Conservation (phyloP, 2,113 vertebrate species). For the Amia ocellicauda region DNA sequence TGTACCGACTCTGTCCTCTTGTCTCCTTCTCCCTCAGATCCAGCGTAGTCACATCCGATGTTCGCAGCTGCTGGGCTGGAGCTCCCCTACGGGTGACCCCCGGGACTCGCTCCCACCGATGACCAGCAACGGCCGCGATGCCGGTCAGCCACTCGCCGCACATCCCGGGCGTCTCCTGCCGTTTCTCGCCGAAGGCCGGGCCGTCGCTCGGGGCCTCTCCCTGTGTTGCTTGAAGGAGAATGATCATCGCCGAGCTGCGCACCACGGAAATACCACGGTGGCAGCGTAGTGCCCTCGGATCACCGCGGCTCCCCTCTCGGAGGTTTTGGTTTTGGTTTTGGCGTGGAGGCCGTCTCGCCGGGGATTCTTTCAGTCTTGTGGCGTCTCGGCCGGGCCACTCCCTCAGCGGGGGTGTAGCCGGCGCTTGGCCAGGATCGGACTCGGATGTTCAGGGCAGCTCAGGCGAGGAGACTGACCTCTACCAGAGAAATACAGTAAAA, state of each 20-base stretch:
- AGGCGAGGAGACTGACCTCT: too few relatives aligned
- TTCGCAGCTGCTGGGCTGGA: constrained; percentile 33
- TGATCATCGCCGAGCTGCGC: neutral
- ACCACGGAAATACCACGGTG: neutral
- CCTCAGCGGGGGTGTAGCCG: too few relatives aligned
- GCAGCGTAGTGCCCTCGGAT: constrained; percentile 21
- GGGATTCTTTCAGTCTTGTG: constrained; percentile 35
- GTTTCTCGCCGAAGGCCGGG: constrained; percentile 37
- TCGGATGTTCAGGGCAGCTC: constrained; percentile 53
- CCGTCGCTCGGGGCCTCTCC: constrained; percentile 51
- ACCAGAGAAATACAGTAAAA: too few relatives aligned
- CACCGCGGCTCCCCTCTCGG: constrained; percentile 7
- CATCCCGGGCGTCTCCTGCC: neutral
- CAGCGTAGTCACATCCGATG: constrained; percentile 29
- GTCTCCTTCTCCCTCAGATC: constrained; percentile 24
- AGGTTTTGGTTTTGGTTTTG: constrained; percentile 18
- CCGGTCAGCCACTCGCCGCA: constrained; percentile 41
- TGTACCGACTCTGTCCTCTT: constrained; percentile 3
- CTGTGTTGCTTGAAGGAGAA: constrained; percentile 52
- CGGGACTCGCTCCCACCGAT: constrained; percentile 37
- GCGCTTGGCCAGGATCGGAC: constrained; percentile 27
- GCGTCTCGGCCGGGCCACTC: constrained; percentile 13
- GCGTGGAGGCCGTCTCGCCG: constrained; percentile 16
- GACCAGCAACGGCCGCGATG: constrained; percentile 38
- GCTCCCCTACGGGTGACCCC: constrained; percentile 30